phyloP scores from a whole-genome alignment of 2,113 vertebrate species.

The Chaetorhynchus papuensis region DNA sequence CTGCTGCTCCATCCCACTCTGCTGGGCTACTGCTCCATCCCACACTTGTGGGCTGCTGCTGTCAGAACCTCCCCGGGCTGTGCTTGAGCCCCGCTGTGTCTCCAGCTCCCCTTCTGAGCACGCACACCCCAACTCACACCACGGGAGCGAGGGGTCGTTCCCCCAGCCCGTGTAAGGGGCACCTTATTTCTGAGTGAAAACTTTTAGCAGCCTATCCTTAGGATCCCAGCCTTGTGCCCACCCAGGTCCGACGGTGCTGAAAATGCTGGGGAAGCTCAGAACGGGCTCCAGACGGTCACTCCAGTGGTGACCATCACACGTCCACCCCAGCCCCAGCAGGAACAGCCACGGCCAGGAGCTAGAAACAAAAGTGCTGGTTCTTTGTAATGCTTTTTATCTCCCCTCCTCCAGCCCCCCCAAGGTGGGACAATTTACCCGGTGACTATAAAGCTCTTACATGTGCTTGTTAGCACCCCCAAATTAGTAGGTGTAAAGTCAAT shows the following conservation, averaged over 20 bases:
- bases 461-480: conserved; percentile 61
- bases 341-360: not conserved
- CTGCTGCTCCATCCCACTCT: not conserved
- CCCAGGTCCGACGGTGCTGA: not conserved
- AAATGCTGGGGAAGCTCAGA: not conserved
- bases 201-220: not conserved
- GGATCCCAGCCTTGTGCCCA: not conserved
- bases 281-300: not conserved
- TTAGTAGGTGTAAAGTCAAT: conserved; percentile 60
- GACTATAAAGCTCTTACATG: conserved; percentile 31
- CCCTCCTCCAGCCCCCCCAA: conserved; percentile 17
- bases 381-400: conserved; percentile 6
- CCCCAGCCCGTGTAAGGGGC: not conserved
- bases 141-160: not conserved
- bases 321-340: not conserved
- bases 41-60: not conserved
- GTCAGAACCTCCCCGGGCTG: fast-evolving
- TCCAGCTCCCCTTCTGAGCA: not conserved
- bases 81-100: fast-evolving
- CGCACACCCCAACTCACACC: not conserved
- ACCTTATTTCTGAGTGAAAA: not conserved
- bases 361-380: not conserved
- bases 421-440: conserved; percentile 18
- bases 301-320: fast-evolving
- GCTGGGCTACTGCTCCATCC: no score